Base-by-base conservation (phyloP, 2,888 invertebrate genomes). In the Ctena decussata region DNA sequence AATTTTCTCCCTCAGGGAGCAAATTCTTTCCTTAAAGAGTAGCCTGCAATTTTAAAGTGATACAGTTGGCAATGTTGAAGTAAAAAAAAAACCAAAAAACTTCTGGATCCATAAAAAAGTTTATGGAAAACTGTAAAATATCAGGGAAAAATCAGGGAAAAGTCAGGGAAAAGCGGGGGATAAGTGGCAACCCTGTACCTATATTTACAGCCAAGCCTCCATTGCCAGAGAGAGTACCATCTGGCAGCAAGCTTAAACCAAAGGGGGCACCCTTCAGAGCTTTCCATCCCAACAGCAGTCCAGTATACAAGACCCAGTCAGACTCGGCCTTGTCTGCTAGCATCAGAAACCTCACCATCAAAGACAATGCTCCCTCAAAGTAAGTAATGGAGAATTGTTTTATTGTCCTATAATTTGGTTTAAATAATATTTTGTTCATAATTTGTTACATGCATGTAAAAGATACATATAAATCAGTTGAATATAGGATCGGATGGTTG, bases 291-390 rank as follows among this genome's bases (percentile, higher is more conserved):
- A 90, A 92, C 84, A 92, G 92, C 82, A 93, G 91, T 84, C 92
- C 92, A 57, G 89, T 92, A 49, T 92, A 93, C 77, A 93, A 93
- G 83, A 91, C 92, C 32, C 91, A 92, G 79, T 91, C 93, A 21
- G 93, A 92, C 27, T 87, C 89, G 1, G 82, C 89, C 21, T 85
- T 93, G n/a, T 74, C 87, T 37, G 81, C 79, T 70, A 89, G 91
- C 12, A 78, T 92, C 70, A 86, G 86, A 27, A 93, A 91, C 72
- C 82, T 93, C 15, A 78, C 86, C 6, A 57, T 91, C 24, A 87
- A 85, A 44, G 87, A 90, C 32, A 30, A 41, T n/a, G n/a, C n/a
- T n/a, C n/a, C n/a, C n/a, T n/a, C n/a, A n/a, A n/a, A n/a, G n/a
- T n/a, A n/a, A n/a, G n/a, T n/a, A n/a, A n/a, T n/a, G n/a, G n/a